Conservation (phyloP, 1,140 invertebrate species). For the Eueides isabella region DNA sequence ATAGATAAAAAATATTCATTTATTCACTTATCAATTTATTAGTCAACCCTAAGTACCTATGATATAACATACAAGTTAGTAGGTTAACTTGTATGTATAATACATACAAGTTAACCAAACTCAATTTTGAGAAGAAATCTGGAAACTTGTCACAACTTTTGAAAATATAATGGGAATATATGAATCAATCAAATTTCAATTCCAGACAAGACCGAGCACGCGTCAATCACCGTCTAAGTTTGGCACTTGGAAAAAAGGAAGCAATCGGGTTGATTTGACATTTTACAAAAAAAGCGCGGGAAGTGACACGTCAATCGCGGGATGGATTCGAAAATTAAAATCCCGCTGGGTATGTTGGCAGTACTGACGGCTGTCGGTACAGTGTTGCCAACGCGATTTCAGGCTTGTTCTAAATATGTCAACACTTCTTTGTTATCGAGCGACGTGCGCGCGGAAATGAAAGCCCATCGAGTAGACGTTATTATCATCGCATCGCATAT, state of each 20-base stretch:
- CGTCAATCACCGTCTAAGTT: conserved; percentile 67
- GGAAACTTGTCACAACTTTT: conserved; percentile 54
- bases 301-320: conserved; percentile 62
- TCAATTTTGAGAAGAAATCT: conserved; percentile 25
- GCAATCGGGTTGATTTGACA: conserved; percentile 70
- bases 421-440: conserved; percentile 78
- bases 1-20: too few species aligned
- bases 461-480: conserved; percentile 73
- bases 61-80: too few species aligned
- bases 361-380: conserved; percentile 68
- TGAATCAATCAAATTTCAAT: conserved; percentile 68
- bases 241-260: conserved; percentile 74
- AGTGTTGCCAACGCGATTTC: conserved; percentile 76
- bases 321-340: conserved; percentile 81
- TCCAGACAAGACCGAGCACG: conserved; percentile 53
- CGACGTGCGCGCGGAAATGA: conserved; percentile 78
- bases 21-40: too few species aligned
- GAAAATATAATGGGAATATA: conserved; percentile 44
- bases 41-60: too few species aligned
- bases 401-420: conserved; percentile 82
- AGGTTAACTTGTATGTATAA: too few species aligned
- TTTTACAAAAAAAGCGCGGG: conserved; percentile 69
- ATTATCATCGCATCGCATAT: conserved; percentile 72
- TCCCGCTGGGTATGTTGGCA: conserved; percentile 64
- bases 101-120: background rate